A percentile compares a stretch with the other conserved stretches of the same genome.
Conservation (phyloP, 2,888 invertebrate genomes). For the Pristionchus exspectatus region DNA sequence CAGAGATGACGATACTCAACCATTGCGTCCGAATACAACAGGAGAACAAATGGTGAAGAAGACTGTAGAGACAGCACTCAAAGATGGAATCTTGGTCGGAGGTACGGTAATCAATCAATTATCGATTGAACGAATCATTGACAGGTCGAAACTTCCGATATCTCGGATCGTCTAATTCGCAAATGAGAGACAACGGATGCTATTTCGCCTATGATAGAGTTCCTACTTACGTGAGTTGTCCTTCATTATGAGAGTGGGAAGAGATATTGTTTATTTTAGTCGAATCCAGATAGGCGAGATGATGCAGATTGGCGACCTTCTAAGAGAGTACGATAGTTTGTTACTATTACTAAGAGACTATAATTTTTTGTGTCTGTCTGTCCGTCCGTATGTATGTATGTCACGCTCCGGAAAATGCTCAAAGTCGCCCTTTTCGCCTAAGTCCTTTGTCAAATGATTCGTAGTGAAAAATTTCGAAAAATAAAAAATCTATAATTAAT, state of each 20-base stretch:
- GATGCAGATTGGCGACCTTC: not conserved
- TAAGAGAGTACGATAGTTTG: not conserved
- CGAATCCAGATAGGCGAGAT: not conserved
- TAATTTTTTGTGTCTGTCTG: no score
- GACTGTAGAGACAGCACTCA: constrained; percentile 65
- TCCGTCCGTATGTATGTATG: no score
- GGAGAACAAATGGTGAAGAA: constrained; percentile 62
- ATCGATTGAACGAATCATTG: not conserved
- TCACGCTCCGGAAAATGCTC: no score
- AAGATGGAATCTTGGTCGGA: constrained; percentile 68
- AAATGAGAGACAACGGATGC: constrained; percentile 77
- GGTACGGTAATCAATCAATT: constrained; percentile 57
- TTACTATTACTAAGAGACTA: no score
- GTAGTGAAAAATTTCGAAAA: no score
- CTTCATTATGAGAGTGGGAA: not conserved
- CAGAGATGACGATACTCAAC: constrained; percentile 66
- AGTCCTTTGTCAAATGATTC: no score
- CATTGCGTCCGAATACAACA: constrained; percentile 66
- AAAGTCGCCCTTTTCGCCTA: no score
- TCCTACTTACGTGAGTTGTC: constrained; percentile 9
- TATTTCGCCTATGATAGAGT: constrained; percentile 64
- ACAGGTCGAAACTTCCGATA: constrained; percentile 70
- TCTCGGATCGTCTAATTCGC: constrained; percentile 78
- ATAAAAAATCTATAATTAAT: no score
- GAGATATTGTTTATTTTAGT: not conserved